A percentile compares a stretch with the other conserved stretches of the same genome.
These are phyloP conservation scores for Gymnosoma rotundatum DNA, from an alignment of 2,888 invertebrate genomes.

Conservation along the genomic window DNA sequence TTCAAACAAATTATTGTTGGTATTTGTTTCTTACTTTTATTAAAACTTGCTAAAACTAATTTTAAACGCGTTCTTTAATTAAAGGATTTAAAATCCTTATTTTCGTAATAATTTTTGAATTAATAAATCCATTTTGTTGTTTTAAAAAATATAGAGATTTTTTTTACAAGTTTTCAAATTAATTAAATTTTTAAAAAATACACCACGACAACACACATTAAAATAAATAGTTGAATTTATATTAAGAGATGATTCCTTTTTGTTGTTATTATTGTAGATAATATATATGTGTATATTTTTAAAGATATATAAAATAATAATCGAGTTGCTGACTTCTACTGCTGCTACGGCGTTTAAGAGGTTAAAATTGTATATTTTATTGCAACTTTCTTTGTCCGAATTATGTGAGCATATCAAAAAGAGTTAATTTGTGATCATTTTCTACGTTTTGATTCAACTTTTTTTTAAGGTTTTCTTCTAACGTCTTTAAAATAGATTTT, in stretches of 20 bases:
- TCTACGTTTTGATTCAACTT: slow-evolving; percentile 51
- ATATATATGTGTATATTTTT: slow-evolving; percentile 23
- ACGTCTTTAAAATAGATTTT: slow-evolving; percentile 61
- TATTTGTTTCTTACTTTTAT: slow-evolving; percentile 9
- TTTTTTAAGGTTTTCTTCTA: slow-evolving; percentile 37
- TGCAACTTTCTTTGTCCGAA: slow-evolving; percentile 59
- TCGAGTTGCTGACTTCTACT: slow-evolving; percentile 25
- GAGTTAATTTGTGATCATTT: slow-evolving; percentile 24
- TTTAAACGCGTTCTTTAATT: slow-evolving; percentile 19
- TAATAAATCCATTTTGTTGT: slow-evolving; percentile 44
- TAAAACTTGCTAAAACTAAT: not conserved
- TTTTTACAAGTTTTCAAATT: slow-evolving; percentile 33
- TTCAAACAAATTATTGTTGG: not conserved
- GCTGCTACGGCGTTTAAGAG: slow-evolving; percentile 25
- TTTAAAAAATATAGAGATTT: slow-evolving; percentile 2
- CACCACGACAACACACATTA: slow-evolving; percentile 64
- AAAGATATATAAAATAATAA: slow-evolving; percentile 18
- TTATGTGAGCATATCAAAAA: slow-evolving; percentile 11
- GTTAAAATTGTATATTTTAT: slow-evolving; percentile 26
- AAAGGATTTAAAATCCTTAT: slow-evolving; percentile 60
- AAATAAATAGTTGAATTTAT: slow-evolving; percentile 48
- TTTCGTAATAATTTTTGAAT: slow-evolving; percentile 35
- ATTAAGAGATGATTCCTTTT: not conserved
- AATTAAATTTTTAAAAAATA: slow-evolving; percentile 53
- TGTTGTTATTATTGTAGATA: slow-evolving; percentile 24